Conservation (phyloP, 2,888 invertebrate genomes). For the Oligia fasciuncula region DNA sequence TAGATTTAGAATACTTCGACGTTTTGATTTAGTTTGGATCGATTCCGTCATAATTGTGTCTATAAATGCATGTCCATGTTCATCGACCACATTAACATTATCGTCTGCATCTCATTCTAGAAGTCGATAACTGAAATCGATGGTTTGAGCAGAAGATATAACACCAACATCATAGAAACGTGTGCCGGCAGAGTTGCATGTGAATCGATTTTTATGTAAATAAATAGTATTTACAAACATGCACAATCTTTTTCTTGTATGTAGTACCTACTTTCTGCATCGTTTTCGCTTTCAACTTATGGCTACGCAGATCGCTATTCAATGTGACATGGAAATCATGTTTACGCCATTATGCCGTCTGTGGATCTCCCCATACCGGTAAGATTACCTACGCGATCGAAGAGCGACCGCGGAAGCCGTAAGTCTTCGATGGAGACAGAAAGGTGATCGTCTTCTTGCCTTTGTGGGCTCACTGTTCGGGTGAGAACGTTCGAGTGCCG, state of each 20-base stretch:
- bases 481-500: constrained; percentile 19
- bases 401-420: constrained; percentile 20
- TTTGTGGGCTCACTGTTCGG: constrained; percentile 85
- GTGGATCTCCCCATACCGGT: constrained; percentile 52
- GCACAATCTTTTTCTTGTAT: constrained; percentile 69
- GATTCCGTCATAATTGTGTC: constrained; percentile 69
- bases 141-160: constrained; percentile 75
- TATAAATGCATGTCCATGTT: constrained; percentile 78
- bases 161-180: constrained; percentile 65
- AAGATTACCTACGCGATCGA: constrained; percentile 45
- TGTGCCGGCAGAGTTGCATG: constrained; percentile 71
- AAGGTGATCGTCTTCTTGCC: constrained; percentile 40
- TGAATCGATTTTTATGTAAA: constrained; percentile 68
- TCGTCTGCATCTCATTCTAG: constrained; percentile 73
- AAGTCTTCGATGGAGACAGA: constrained; percentile 20
- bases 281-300: constrained; percentile 76
- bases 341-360: constrained; percentile 20
- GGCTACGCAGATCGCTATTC: constrained; percentile 64
- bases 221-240: constrained; percentile 67
- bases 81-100: constrained; percentile 72
- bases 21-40: constrained; percentile 77
- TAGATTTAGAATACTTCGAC: constrained; percentile 68
- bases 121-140: constrained; percentile 61
- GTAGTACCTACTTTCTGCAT: constrained; percentile 74
- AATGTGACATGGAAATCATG: constrained; percentile 27